Conservation (phyloP, 2,113 vertebrate genomes). For the Propithecus coquereli region DNA sequence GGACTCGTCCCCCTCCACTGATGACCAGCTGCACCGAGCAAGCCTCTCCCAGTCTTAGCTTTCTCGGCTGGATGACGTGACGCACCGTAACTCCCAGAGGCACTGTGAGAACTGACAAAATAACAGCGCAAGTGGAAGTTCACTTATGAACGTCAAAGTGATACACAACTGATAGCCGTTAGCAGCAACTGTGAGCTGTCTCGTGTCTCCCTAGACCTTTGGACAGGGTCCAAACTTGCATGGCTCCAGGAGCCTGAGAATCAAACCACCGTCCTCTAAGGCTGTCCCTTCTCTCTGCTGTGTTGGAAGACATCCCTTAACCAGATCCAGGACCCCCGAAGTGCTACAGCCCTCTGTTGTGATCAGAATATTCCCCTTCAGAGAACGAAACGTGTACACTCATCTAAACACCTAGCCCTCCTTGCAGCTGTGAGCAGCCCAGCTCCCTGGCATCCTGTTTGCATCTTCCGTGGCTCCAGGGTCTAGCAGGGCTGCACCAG, state of each 20-base stretch:
- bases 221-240: neutral
- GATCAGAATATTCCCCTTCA: too few species aligned
- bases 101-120: accelerated
- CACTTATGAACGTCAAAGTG: too few species aligned
- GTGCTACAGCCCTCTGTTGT: neutral
- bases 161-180: accelerated
- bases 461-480: neutral
- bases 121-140: accelerated
- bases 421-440: neutral
- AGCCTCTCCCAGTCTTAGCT: neutral
- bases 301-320: neutral
- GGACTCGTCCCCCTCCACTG: neutral
- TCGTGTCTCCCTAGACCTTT: too few species aligned
- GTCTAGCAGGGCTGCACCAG: accelerated
- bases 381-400: accelerated
- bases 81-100: neutral
- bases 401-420: accelerated
- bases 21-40: neutral
- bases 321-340: neutral
- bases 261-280: neutral
- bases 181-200: accelerated
- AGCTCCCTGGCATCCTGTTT: neutral
- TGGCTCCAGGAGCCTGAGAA: neutral
- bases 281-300: neutral
- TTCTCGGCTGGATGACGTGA: neutral